Conservation (phyloP, 2,888 invertebrate species). For the Chrysodeixis includens region DNA sequence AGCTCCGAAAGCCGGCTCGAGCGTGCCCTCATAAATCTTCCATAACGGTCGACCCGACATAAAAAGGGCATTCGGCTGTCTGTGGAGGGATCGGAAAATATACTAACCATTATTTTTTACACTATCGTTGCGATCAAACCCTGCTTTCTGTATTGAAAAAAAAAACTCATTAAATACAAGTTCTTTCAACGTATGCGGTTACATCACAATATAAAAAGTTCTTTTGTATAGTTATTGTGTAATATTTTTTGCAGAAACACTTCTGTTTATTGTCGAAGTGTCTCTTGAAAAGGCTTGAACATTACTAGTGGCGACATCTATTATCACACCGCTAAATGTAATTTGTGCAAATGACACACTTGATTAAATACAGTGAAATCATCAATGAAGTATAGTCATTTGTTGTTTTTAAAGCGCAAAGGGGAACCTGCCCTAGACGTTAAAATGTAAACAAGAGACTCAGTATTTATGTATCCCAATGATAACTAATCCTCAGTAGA, state of each 20-base stretch:
- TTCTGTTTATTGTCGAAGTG: conserved; percentile 1
- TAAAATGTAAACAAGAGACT: too few species aligned
- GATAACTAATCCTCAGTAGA: too few species aligned
- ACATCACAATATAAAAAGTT: conserved; percentile 8
- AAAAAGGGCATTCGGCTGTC: conserved; percentile 66
- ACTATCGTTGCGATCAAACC: conserved; percentile 29
- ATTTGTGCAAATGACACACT: not conserved
- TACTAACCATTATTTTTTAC: conserved; percentile 52
- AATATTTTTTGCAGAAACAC: conserved; percentile 2
- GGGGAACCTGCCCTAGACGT: too few species aligned
- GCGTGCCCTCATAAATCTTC: conserved; percentile 67
- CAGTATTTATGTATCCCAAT: too few species aligned
- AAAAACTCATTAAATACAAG: conserved; percentile 22
- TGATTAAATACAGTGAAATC: too few species aligned
- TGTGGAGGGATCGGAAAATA: conserved; percentile 63
- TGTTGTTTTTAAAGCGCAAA: too few species aligned
- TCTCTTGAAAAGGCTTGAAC: not conserved
- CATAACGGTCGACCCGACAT: conserved; percentile 63
- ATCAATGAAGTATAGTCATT: too few species aligned
- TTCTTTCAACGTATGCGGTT: conserved; percentile 10
- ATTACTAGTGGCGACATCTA: conserved; percentile 51
- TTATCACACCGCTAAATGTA: conserved; percentile 21
- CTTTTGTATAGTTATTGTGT: not conserved
- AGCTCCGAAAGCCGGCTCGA: conserved; percentile 48
- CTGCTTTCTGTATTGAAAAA: conserved; percentile 25